A percentile compares a stretch with the other conserved stretches of the same genome.
Evolutionary conservation across 2,888 invertebrate genomes (phyloP).

Genomic region (Drosophila merina): DNA sequence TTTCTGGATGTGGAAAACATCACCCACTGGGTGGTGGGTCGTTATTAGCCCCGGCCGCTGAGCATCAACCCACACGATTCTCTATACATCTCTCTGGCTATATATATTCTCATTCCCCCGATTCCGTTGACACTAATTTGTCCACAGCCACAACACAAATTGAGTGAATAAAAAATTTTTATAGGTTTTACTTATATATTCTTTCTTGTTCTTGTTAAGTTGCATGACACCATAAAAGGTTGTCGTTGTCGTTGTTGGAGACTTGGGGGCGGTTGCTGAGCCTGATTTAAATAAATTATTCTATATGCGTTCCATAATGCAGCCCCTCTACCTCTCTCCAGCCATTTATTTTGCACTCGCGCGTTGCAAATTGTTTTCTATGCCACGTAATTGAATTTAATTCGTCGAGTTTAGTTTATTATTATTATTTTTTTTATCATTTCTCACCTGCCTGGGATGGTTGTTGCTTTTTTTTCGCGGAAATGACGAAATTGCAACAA

Average conservation of each 20-base stretch:
- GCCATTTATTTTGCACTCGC: conserved; percentile 35
- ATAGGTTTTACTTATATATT: conserved; percentile 38
- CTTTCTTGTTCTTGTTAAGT: conserved; percentile 38
- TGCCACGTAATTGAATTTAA: conserved; percentile 63
- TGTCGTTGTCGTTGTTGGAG: conserved; percentile 56
- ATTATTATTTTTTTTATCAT: conserved; percentile 42
- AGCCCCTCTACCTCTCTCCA: conserved; percentile 6
- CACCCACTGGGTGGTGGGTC: conserved; percentile 41
- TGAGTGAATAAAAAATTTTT: conserved; percentile 39
- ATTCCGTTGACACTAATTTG: conserved; percentile 54
- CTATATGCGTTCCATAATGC: conserved; percentile 70
- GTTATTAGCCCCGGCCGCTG: conserved; percentile 23
- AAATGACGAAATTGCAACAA: conserved; percentile 70
- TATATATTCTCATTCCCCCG: conserved; percentile 7
- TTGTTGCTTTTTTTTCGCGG: conserved; percentile 43
- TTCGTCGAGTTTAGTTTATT: conserved; percentile 34
- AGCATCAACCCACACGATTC: conserved; percentile 28
- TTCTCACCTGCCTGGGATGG: conserved; percentile 59
- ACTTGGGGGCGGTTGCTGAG: conserved; percentile 65
- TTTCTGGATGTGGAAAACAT: conserved; percentile 18
- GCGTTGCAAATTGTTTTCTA: conserved; percentile 50
- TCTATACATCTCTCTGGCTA: neutral
- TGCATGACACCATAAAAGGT: conserved; percentile 73
- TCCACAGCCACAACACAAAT: conserved; percentile 24
- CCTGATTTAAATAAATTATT: conserved; percentile 78